phyloP scores from a whole-genome alignment of 1,140 invertebrate genomes.

The Bombus haemorrhoidalis region DNA sequence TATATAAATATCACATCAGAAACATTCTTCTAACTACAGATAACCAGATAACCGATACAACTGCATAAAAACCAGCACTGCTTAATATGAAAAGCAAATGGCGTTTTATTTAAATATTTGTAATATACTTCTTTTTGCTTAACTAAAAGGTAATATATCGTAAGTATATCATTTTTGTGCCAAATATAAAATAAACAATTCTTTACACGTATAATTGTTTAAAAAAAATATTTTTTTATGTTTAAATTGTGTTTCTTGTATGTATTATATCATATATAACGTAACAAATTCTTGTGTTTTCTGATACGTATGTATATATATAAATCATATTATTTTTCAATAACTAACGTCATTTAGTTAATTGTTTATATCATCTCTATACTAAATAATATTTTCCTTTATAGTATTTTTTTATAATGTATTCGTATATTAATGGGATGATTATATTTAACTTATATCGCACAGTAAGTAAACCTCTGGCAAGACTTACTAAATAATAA shows the following conservation, averaged over 20 bases:
- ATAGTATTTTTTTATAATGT: no score
- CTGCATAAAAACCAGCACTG: background rate
- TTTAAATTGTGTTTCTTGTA: background rate
- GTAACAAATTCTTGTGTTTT: no score
- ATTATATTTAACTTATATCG: no score
- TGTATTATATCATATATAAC: background rate
- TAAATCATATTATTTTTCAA: no score
- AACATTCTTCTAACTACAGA: background rate
- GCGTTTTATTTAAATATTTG: slow-evolving; percentile 7
- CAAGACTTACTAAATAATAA: background rate
- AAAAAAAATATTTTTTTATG: background rate
- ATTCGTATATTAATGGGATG: no score
- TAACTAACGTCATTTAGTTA: no score
- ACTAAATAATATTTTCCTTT: no score
- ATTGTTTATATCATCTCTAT: no score
- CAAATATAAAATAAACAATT: background rate
- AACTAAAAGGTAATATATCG: background rate
- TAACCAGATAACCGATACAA: slow-evolving; percentile 10
- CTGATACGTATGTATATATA: no score
- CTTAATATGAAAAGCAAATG: background rate
- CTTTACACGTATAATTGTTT: background rate
- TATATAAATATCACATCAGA: background rate
- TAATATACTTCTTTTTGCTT: background rate
- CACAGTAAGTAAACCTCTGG: background rate
- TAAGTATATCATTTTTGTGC: background rate